Percentiles rank a stretch among this genome's conserved stretches.
Evolutionary conservation across 2,888 invertebrate species (phyloP).

Genomic region (Erpobdella octoculata): DNA sequence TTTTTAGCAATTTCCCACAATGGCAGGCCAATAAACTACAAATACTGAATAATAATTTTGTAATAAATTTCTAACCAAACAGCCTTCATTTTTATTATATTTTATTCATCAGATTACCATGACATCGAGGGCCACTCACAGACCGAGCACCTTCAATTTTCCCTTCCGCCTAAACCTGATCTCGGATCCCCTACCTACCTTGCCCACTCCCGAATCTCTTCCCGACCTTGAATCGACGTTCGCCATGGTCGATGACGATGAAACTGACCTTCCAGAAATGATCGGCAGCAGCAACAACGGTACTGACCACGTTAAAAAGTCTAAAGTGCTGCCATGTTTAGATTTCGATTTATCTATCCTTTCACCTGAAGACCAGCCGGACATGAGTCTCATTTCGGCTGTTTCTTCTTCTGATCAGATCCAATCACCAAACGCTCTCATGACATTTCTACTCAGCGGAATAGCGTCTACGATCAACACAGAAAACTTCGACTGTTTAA

Average conservation of each 20-base stretch:
- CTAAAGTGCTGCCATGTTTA: slow-evolving; percentile 1
- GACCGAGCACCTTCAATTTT: slow-evolving; percentile 18
- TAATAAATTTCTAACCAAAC: background rate
- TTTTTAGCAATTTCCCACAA: background rate
- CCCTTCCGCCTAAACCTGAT: slow-evolving; percentile 11
- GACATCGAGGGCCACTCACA: slow-evolving; percentile 16
- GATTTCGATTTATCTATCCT: slow-evolving; percentile 7
- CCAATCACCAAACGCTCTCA: slow-evolving; percentile 5
- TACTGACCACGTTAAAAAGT: background rate
- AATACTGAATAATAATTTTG: background rate
- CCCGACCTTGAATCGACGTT: slow-evolving; percentile 23
- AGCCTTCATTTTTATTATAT: background rate
- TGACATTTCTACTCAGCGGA: slow-evolving; percentile 9
- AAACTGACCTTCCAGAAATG: background rate
- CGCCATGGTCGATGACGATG: background rate
- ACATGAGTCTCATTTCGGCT: background rate
- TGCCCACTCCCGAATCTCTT: slow-evolving; percentile 24
- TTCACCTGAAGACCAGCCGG: slow-evolving; percentile 13
- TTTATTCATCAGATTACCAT: background rate
- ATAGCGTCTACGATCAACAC: background rate
- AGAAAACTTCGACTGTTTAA: background rate
- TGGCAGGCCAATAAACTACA: no score
- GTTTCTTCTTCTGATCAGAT: background rate
- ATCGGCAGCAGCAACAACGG: background rate
- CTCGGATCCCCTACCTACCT: slow-evolving; percentile 1